A percentile compares a stretch with the other conserved stretches of the same genome.
These are phyloP conservation scores for Gouania willdenowi DNA, from an alignment of 2,797 vertebrate genomes.

Conservation along the genomic window DNA sequence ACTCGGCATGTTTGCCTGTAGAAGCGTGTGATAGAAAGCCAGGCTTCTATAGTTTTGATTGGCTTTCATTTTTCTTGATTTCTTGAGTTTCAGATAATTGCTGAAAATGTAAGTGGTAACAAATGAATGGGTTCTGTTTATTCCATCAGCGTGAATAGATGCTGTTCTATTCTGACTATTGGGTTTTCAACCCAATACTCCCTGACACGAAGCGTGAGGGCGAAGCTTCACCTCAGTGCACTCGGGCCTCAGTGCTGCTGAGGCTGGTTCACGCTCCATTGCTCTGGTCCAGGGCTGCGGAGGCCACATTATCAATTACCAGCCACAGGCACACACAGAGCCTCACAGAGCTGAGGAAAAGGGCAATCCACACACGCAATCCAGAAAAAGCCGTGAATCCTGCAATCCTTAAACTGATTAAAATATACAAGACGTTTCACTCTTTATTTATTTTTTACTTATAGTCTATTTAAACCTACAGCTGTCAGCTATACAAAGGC, in stretches of 20 bases:
- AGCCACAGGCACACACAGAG: conserved; percentile 67
- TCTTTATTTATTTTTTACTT: no score
- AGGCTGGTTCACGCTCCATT: conserved; percentile 65
- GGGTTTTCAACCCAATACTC: no score
- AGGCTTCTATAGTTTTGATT: conserved; percentile 4
- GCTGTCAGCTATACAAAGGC: no score
- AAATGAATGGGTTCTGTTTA: conserved; percentile 39
- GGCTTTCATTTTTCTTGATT: conserved; percentile 4
- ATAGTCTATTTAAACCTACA: no score
- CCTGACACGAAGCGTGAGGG: conserved; percentile 42
- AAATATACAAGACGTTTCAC: no score
- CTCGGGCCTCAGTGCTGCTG: conserved; percentile 58
- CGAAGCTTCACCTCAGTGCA: conserved; percentile 52
- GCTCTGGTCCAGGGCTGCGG: conserved; percentile 62
- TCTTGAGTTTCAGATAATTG: conserved; percentile 14
- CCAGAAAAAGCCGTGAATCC: no score
- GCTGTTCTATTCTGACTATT: conserved; percentile 9
- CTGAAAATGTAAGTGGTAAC: conserved; percentile 23
- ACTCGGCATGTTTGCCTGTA: background rate
- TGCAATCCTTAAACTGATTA: no score
- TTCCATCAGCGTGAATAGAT: conserved; percentile 34
- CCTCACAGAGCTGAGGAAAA: conserved; percentile 58
- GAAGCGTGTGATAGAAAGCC: no score
- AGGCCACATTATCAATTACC: conserved; percentile 74
- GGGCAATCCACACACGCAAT: conserved; percentile 55